Evolutionary conservation across 2,888 invertebrate genomes (phyloP).

Genomic region (Chirona hameri): DNA sequence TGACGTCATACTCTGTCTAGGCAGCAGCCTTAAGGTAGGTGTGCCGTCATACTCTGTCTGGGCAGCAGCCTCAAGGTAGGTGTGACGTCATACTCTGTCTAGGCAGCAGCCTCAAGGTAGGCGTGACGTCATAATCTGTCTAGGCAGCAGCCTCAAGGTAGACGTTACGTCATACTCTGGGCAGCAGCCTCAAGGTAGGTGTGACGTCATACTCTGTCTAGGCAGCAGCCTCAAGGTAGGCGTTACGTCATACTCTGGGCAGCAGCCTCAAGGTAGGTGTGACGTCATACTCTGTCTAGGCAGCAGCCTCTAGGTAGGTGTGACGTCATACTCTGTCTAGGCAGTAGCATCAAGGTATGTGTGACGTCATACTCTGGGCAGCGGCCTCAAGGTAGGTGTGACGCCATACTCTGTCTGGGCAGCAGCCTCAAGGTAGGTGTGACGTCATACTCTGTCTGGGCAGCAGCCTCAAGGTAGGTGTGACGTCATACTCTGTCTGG

Average conservation of each 20-base stretch:
- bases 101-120: constrained; percentile 1
- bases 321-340: background rate
- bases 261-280: constrained; percentile 74
- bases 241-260: constrained; percentile 93
- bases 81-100: constrained; percentile 49
- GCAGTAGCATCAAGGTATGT: no score
- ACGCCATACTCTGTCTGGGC: no score
- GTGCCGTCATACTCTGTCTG: constrained; percentile 88
- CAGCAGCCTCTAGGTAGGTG: background rate
- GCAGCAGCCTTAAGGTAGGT: constrained; percentile 48
- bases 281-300: constrained; percentile 27
- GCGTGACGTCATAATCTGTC: constrained; percentile 23
- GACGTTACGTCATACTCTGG: no score
- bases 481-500: no score
- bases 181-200: no score
- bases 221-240: no score
- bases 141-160: no score
- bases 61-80: constrained; percentile 82
- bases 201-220: no score
- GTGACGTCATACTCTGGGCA: no score
- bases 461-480: constrained; percentile 57
- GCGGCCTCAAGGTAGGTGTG: no score
- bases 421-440: background rate
- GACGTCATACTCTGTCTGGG: constrained; percentile 74
- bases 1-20: background rate